Evolutionary conservation across 2,888 invertebrate species (phyloP).

Genomic region (Ichneumoninae sp.): DNA sequence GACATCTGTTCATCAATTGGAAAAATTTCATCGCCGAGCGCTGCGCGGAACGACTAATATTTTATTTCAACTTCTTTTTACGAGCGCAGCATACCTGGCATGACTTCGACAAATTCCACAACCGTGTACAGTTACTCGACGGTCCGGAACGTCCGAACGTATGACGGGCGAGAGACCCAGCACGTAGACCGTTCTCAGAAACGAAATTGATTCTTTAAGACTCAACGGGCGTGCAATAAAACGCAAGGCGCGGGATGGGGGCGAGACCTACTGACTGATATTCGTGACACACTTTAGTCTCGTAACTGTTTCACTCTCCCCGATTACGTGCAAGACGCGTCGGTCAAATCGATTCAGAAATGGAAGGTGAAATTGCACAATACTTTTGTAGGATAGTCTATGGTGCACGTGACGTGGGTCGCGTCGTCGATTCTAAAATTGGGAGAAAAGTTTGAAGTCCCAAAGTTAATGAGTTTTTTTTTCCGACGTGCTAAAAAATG

Average conservation of each 20-base stretch:
- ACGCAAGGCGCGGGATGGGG: constrained; percentile 22
- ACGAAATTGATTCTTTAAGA: not conserved
- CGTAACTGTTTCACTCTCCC: constrained; percentile 56
- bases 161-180: not conserved
- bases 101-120: not conserved
- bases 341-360: constrained; percentile 34
- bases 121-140: not conserved
- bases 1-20: not conserved
- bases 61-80: not conserved
- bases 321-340: constrained; percentile 17
- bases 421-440: not conserved
- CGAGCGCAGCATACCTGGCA: constrained; percentile 6
- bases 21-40: not conserved
- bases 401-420: constrained; percentile 30
- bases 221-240: constrained; percentile 18
- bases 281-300: constrained; percentile 56
- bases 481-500: not conserved
- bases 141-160: not conserved
- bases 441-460: not conserved
- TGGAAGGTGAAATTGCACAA: constrained; percentile 52
- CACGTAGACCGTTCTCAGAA: not conserved
- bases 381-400: not conserved
- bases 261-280: constrained; percentile 62
- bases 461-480: not conserved
- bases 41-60: not conserved